phyloP scores from a whole-genome alignment of 2,888 invertebrate genomes.

The Seira musarum region DNA sequence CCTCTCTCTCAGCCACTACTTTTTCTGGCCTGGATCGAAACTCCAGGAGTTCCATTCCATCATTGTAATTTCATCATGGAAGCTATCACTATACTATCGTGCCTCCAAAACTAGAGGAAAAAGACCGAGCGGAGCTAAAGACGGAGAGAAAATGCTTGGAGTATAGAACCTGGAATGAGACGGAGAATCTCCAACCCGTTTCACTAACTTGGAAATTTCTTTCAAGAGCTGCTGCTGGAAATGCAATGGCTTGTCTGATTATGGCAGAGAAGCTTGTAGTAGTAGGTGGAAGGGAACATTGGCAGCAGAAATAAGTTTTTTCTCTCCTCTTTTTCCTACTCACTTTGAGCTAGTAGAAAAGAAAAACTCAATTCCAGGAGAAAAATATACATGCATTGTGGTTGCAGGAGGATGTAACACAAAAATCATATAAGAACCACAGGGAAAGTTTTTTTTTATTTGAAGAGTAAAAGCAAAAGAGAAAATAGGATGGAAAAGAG shows the following conservation, averaged over 20 bases:
- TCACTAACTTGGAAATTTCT: not conserved
- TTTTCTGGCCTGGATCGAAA: constrained; percentile 30
- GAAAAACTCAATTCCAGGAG: not conserved
- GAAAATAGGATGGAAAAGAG: not conserved
- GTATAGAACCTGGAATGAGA: not conserved
- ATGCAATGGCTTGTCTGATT: no score
- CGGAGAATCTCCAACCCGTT: not conserved
- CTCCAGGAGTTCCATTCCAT: constrained; percentile 32
- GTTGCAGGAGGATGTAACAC: not conserved
- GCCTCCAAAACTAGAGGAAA: not conserved
- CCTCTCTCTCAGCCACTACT: not conserved
- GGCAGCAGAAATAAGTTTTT: not conserved
- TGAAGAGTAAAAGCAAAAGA: not conserved
- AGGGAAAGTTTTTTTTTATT: not conserved
- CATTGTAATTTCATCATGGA: constrained; percentile 21
- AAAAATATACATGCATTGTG: not conserved
- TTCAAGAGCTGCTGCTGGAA: not conserved
- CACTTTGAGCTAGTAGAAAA: not conserved
- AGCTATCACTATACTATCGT: constrained; percentile 10
- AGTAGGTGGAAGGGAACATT: not conserved
- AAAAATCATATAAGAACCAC: not conserved
- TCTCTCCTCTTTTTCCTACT: no score
- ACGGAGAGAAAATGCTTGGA: not conserved
- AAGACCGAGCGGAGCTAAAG: not conserved
- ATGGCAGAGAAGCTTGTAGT: no score